These are phyloP conservation scores for Leptinotarsa peninsularis DNA, from an alignment of 2,888 invertebrate species.

Conservation along the genomic window DNA sequence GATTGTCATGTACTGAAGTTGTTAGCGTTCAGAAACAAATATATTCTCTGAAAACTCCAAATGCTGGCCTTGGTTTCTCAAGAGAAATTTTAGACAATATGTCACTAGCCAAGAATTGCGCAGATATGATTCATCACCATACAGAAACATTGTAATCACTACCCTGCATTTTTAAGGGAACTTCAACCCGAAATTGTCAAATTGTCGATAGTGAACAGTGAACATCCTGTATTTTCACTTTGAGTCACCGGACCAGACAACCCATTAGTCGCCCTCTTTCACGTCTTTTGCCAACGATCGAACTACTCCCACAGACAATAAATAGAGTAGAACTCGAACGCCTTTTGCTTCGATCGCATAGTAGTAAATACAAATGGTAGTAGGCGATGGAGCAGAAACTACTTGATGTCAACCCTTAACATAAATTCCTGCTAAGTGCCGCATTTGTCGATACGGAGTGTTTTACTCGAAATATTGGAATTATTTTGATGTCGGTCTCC, in stretches of 20 bases:
- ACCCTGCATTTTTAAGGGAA: no score
- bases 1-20: no score
- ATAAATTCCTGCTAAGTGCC: conserved; percentile 40
- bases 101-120: no score
- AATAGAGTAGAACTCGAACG: conserved; percentile 24
- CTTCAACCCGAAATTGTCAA: no score
- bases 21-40: no score
- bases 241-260: not conserved
- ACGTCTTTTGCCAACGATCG: conserved; percentile 1
- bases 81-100: no score
- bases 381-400: conserved; percentile 41
- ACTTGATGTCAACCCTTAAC: conserved; percentile 40
- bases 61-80: no score
- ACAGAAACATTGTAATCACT: no score
- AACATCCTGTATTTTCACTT: not conserved
- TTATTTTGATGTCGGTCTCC: not conserved
- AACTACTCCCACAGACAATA: conserved; percentile 12
- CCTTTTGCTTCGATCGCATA: conserved; percentile 26
- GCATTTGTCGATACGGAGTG: conserved; percentile 36
- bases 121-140: no score
- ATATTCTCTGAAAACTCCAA: no score
- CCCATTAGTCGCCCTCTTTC: conserved; percentile 8
- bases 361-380: conserved; percentile 43
- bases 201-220: no score
- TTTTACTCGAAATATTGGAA: not conserved